A percentile compares a stretch with the other conserved stretches of the same genome.
Conservation (phyloP, 2,797 vertebrate genomes). For the Falco peregrinus region DNA sequence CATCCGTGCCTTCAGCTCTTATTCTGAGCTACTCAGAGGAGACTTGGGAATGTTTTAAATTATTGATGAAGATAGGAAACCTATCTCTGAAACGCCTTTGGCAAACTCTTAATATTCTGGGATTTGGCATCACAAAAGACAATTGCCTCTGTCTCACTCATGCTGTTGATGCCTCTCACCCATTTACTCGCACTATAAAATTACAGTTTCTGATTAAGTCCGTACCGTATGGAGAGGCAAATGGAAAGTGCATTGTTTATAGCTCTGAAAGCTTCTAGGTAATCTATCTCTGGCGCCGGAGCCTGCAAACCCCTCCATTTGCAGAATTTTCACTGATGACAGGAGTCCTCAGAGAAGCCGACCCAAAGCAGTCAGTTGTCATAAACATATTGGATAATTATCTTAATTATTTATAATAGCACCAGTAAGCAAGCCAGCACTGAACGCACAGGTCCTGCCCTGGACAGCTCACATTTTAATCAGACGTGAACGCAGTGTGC, state of each 20-base stretch:
- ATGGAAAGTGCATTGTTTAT: slow-evolving; percentile 36
- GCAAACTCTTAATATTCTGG: slow-evolving; percentile 72
- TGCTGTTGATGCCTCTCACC: slow-evolving; percentile 12
- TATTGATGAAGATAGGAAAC: slow-evolving; percentile 71
- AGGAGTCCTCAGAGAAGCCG: slow-evolving; percentile 32
- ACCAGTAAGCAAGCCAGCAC: slow-evolving; percentile 34
- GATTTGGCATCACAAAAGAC: slow-evolving; percentile 52
- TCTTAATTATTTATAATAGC: slow-evolving; percentile 68
- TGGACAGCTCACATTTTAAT: slow-evolving; percentile 46
- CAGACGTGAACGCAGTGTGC: not conserved
- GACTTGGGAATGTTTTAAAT: slow-evolving; percentile 64
- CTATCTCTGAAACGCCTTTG: slow-evolving; percentile 65
- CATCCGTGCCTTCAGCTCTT: slow-evolving; percentile 65
- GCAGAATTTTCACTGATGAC: slow-evolving; percentile 49
- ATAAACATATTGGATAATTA: slow-evolving; percentile 56
- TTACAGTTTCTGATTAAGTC: slow-evolving; percentile 51
- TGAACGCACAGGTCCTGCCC: slow-evolving; percentile 7
- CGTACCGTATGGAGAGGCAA: slow-evolving; percentile 1
- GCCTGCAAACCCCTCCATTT: slow-evolving; percentile 34
- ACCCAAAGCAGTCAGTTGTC: slow-evolving; percentile 49
- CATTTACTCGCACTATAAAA: slow-evolving; percentile 13
- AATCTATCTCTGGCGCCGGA: not conserved
- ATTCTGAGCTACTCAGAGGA: slow-evolving; percentile 37
- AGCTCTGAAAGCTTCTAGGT: slow-evolving; percentile 54
- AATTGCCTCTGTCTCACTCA: slow-evolving; percentile 34